Evolutionary conservation across 2,797 vertebrate genomes (phyloP), one percentile per base, ranked within the genome.

Genomic region (Lerista edwardsae): DNA sequence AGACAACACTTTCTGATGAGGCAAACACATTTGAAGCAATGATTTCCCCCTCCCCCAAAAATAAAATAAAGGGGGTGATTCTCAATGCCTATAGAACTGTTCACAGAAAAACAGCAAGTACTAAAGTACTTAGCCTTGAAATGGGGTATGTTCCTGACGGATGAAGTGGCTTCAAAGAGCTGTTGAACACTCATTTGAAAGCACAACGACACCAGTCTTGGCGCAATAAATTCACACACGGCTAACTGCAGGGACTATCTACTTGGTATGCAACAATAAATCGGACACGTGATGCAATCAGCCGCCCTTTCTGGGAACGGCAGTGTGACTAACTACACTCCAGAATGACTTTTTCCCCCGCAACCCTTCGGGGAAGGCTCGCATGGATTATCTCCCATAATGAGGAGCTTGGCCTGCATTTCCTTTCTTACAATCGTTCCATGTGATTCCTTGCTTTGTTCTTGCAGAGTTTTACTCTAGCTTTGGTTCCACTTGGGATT

Each of bases 201-300:
- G 31, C 6, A 75, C 61, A 34, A 75, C 34, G 47, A 31, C 34
- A 67, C 19, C 80, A 71, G 39, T 31, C n/a, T 36, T 29, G n/a
- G 89, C 78, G 78, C 47, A 34, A 34, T 87, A 68, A 36, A 57
- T 86, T 87, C 75, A 73, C 21, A 83, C 75, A 69, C 68, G 82
- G 21, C 27, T 75, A 36, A 15, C 73, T 11, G 29, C 23, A 87
- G 41, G 19, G 14, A 62, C 79, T 8, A 79, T 80, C 23, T 25
- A 0, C 71, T 80, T 39, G 7, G 36, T 14, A 3, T 59, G 59
- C 62, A 75, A 44, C 27, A 86, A 61, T 79, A 67, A 75, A 79
- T 27, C 68, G 76, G 62, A 75, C 61, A 68, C 25, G 67, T 44
- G 82, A 83, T 75, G 11, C 72, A 83, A 83, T 12, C 75, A 64